These are phyloP conservation scores for Chelonoidis abingdonii DNA, from an alignment of 2,113 vertebrate species.

Conservation along the genomic window DNA sequence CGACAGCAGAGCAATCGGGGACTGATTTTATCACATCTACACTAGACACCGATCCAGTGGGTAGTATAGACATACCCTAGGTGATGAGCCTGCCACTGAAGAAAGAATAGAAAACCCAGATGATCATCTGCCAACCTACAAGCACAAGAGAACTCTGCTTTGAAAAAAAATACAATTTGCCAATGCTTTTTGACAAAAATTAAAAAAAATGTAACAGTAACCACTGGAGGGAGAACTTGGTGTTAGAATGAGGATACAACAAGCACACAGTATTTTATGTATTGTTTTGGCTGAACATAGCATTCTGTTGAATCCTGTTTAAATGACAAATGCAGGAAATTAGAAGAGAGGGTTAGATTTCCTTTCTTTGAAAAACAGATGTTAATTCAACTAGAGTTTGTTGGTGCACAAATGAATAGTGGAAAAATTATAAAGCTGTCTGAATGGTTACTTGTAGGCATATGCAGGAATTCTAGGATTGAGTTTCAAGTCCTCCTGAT, in stretches of 20 bases:
- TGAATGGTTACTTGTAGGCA: constrained; percentile 1
- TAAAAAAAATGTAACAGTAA: constrained; percentile 59
- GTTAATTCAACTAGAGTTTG: constrained; percentile 35
- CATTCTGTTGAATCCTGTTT: constrained; percentile 61
- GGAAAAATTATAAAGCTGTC: constrained; percentile 47
- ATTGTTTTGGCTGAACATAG: constrained; percentile 55
- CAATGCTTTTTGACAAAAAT: constrained; percentile 15
- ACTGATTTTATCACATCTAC: too few relatives aligned
- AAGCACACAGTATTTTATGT: constrained; percentile 41
- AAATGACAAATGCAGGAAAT: constrained; percentile 68
- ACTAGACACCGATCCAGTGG: too few relatives aligned
- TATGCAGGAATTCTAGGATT: constrained; percentile 14
- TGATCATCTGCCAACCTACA: not conserved
- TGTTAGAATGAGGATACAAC: constrained; percentile 65
- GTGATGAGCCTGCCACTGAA: not conserved
- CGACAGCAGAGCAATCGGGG: too few relatives aligned
- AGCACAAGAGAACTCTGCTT: constrained; percentile 1
- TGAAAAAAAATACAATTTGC: not conserved
- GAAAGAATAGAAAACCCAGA: not conserved
- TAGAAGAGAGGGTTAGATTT: constrained; percentile 38
- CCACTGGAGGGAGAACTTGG: constrained; percentile 74
- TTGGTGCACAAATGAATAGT: constrained; percentile 44
- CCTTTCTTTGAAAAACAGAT: constrained; percentile 54
- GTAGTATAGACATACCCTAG: not conserved
- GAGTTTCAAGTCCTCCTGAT: not conserved